These are phyloP conservation scores for Iselma pallidipennis DNA, from an alignment of 2,888 invertebrate genomes.

Conservation along the genomic window DNA sequence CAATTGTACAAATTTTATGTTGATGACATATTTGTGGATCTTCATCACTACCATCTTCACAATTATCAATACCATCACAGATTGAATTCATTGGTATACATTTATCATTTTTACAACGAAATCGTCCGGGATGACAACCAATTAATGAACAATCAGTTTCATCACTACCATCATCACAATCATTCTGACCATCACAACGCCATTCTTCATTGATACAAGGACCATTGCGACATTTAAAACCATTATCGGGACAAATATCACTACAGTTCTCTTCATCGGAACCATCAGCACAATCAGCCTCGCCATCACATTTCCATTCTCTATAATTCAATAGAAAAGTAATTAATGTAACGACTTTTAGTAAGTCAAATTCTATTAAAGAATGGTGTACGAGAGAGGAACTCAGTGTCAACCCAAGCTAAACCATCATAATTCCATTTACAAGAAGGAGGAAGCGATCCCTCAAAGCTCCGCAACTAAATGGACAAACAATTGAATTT, in stretches of 20 bases:
- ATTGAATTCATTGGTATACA: conserved; percentile 51
- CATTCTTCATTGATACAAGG: conserved; percentile 62
- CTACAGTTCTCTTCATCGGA: conserved; percentile 79
- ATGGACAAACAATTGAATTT: no score
- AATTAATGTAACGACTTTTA: background rate
- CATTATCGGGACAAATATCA: conserved; percentile 58
- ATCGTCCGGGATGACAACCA: conserved; percentile 57
- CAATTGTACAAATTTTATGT: conserved; percentile 47
- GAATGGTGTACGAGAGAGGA: no score
- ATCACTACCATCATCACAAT: conserved; percentile 68
- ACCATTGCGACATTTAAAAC: conserved; percentile 57
- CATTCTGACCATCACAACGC: conserved; percentile 68
- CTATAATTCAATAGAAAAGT: conserved; percentile 9
- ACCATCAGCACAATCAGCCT: conserved; percentile 76
- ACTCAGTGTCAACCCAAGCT: no score
- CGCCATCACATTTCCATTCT: conserved; percentile 39
- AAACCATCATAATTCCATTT: no score
- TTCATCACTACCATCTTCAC: conserved; percentile 76
- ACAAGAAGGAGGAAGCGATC: no score
- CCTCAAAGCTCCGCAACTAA: no score
- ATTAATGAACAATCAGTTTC: conserved; percentile 55
- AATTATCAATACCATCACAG: conserved; percentile 78
- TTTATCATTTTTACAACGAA: conserved; percentile 52
- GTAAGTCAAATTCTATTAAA: no score
- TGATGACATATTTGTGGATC: conserved; percentile 43